Percentiles rank a stretch among this genome's conserved stretches.
Evolutionary conservation across 37 sponge, comb jelly and placozoan genomes (phyloP).

Genomic region (Agelas oroides): DNA sequence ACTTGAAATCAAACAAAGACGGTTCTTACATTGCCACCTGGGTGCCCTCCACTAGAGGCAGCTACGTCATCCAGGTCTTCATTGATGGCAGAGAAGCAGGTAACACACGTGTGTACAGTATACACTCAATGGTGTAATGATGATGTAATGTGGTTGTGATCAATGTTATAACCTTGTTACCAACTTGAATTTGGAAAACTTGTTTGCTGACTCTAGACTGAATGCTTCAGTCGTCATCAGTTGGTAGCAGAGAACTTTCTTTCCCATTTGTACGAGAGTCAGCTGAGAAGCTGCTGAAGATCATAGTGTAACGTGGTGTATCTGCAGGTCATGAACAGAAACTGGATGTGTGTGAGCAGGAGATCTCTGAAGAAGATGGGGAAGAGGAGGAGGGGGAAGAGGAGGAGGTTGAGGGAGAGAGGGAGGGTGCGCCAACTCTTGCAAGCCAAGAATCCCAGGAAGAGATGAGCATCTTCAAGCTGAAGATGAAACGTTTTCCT

Average conservation of each 20-base stretch:
- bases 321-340: constrained; percentile 26
- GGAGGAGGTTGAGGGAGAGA: constrained; percentile 13
- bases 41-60: constrained; percentile 80
- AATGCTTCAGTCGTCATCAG: too few species aligned
- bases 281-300: too few species aligned
- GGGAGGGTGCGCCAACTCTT: neutral
- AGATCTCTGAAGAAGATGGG: constrained; percentile 16
- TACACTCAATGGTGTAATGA: too few species aligned
- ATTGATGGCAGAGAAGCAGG: constrained; percentile 86
- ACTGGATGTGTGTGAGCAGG: constrained; percentile 13
- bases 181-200: neutral
- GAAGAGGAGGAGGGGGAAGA: neutral
- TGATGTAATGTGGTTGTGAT: neutral
- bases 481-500: constrained; percentile 60
- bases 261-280: too few species aligned
- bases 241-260: too few species aligned
- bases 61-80: constrained; percentile 79
- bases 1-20: constrained; percentile 64
- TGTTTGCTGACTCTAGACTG: neutral
- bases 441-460: constrained; percentile 10
- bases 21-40: constrained; percentile 88
- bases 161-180: neutral
- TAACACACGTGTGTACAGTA: neutral
- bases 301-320: neutral
- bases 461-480: constrained; percentile 11